Evolutionary conservation across 2,797 vertebrate species (phyloP).

Genomic region (Crax fasciolata): DNA sequence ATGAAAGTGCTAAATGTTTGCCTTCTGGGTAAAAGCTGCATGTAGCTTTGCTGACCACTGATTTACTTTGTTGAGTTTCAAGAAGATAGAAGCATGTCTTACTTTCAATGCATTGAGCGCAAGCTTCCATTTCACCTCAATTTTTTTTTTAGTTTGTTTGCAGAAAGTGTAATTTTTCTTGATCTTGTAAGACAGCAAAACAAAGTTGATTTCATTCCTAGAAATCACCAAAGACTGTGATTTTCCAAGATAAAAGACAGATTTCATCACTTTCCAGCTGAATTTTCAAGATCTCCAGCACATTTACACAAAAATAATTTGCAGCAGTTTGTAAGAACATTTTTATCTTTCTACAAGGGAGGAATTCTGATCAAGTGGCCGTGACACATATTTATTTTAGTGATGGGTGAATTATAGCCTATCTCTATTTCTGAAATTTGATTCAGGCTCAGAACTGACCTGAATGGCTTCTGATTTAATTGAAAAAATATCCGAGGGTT

Average conservation of each 20-base stretch:
- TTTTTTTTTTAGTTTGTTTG: background rate
- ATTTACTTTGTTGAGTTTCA: background rate
- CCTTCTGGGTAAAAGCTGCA: constrained; percentile 42
- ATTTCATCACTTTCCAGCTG: background rate
- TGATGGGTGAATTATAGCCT: background rate
- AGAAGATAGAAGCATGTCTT: background rate
- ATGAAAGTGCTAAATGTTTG: constrained; percentile 66
- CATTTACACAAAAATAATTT: background rate
- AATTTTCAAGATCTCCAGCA: background rate
- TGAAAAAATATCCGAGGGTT: background rate
- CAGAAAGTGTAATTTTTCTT: background rate
- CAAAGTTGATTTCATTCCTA: background rate
- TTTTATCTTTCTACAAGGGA: background rate
- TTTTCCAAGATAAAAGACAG: background rate
- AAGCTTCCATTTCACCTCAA: background rate
- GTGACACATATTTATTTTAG: background rate
- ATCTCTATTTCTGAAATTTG: background rate
- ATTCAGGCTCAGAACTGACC: background rate
- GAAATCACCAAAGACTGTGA: background rate
- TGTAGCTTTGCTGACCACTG: constrained; percentile 9
- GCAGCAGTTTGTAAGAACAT: background rate
- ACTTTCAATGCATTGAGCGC: background rate
- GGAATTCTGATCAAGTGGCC: background rate
- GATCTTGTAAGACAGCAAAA: background rate
- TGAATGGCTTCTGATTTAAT: background rate